Evolutionary conservation across 2,888 invertebrate species (phyloP).

Genomic region (Rhorus exstirpatorius): DNA sequence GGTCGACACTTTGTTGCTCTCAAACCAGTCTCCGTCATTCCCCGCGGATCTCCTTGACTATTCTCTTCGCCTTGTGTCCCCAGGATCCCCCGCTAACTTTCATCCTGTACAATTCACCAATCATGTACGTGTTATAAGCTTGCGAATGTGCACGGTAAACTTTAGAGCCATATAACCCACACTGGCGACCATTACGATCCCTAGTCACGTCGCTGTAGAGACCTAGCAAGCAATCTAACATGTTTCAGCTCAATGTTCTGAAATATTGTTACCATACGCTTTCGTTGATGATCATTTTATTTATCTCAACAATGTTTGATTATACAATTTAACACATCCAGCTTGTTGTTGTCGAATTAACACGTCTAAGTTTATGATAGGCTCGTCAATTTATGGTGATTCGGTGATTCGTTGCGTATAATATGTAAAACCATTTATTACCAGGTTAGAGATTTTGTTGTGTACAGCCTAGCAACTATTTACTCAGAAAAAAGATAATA

Average conservation of each 20-base stretch:
- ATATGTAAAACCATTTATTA: no score
- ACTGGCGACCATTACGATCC: slow-evolving; percentile 18
- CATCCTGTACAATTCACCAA: slow-evolving; percentile 2
- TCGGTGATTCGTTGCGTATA: no score
- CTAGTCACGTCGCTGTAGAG: slow-evolving; percentile 9
- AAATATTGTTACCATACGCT: slow-evolving; percentile 12
- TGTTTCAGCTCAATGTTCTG: not conserved
- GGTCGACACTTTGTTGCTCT: not conserved
- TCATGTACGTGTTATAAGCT: slow-evolving; percentile 11
- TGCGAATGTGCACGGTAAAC: slow-evolving; percentile 18
- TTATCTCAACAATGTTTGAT: not conserved
- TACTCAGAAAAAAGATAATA: no score
- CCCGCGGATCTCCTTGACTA: not conserved
- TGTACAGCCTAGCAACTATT: no score
- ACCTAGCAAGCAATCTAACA: slow-evolving; percentile 5
- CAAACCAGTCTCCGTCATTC: not conserved
- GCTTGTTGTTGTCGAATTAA: not conserved
- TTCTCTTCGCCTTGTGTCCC: not conserved
- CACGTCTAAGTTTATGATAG: not conserved
- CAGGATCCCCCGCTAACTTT: not conserved
- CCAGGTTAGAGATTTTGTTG: no score
- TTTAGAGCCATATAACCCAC: slow-evolving; percentile 19
- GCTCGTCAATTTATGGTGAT: no score
- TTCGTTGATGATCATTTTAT: not conserved
- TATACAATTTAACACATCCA: not conserved